Evolutionary conservation across 2,797 vertebrate species (phyloP).

Genomic region (Myotis vivesi): DNA sequence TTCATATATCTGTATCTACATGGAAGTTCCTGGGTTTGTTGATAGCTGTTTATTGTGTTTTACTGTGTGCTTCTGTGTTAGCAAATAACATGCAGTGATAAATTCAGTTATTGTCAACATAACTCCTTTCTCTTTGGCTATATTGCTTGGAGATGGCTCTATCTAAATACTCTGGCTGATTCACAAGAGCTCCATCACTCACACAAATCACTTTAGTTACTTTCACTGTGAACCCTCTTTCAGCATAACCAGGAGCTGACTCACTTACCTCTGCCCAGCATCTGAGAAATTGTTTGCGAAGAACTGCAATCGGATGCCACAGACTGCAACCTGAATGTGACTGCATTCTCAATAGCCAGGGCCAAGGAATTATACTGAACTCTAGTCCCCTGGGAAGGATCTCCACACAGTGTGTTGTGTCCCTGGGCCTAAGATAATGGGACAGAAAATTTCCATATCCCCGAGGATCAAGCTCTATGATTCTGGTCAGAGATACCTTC

Average conservation of each 20-base stretch:
- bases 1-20: neutral
- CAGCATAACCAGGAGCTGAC: neutral
- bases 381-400: neutral
- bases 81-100: neutral
- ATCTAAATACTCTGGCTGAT: neutral
- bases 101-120: neutral
- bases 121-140: neutral
- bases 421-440: neutral
- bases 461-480: neutral
- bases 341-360: neutral
- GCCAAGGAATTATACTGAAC: neutral
- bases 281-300: neutral
- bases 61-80: neutral
- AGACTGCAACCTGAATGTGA: neutral
- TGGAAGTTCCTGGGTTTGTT: neutral
- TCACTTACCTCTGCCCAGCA: slow-evolving; percentile 44
- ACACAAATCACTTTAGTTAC: neutral
- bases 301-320: neutral
- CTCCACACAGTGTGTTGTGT: neutral
- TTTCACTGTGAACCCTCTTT: neutral
- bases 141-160: neutral
- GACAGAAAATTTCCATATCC: neutral
- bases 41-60: neutral
- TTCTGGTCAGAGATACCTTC: neutral
- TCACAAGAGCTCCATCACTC: neutral